phyloP scores from a whole-genome alignment of 2,888 invertebrate species.

The Smittia aterrima region DNA sequence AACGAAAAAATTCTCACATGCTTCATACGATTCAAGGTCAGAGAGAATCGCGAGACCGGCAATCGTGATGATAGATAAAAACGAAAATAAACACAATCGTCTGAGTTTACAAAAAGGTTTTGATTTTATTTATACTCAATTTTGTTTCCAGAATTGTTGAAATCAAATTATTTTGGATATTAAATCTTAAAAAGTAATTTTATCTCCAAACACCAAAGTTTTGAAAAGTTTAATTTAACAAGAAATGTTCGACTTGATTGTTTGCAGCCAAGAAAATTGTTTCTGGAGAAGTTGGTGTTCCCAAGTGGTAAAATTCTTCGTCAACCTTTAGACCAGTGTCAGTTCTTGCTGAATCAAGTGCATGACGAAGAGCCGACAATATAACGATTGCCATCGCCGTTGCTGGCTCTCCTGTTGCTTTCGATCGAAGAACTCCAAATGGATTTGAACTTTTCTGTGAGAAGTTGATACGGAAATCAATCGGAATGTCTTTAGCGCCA shows the following conservation, averaged over 20 bases:
- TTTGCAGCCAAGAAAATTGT: slow-evolving; percentile 52
- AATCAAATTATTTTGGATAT: too few species aligned
- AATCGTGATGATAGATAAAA: too few species aligned
- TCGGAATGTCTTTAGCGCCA: slow-evolving; percentile 67
- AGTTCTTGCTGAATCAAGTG: slow-evolving; percentile 64
- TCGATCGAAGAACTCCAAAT: slow-evolving; percentile 66
- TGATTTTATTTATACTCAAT: too few species aligned
- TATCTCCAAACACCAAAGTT: not conserved
- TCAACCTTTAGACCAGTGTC: slow-evolving; percentile 61
- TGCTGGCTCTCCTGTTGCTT: slow-evolving; percentile 69
- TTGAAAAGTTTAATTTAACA: not conserved
- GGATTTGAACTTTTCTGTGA: slow-evolving; percentile 62
- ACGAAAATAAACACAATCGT: too few species aligned
- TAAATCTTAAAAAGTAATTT: too few species aligned
- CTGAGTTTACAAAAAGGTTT: too few species aligned
- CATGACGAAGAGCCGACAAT: slow-evolving; percentile 67
- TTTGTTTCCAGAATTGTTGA: too few species aligned
- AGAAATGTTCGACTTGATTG: slow-evolving; percentile 43
- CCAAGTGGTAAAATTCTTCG: slow-evolving; percentile 53
- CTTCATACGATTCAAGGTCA: too few species aligned
- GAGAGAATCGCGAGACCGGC: too few species aligned
- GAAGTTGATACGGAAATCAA: slow-evolving; percentile 64
- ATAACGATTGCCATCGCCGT: slow-evolving; percentile 58
- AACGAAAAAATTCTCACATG: too few species aligned
- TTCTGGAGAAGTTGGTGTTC: slow-evolving; percentile 58